Percentiles rank a stretch among this genome's conserved stretches.
phyloP scores from a whole-genome alignment of 2,113 vertebrate species.

The Formicarius rufipectus region DNA sequence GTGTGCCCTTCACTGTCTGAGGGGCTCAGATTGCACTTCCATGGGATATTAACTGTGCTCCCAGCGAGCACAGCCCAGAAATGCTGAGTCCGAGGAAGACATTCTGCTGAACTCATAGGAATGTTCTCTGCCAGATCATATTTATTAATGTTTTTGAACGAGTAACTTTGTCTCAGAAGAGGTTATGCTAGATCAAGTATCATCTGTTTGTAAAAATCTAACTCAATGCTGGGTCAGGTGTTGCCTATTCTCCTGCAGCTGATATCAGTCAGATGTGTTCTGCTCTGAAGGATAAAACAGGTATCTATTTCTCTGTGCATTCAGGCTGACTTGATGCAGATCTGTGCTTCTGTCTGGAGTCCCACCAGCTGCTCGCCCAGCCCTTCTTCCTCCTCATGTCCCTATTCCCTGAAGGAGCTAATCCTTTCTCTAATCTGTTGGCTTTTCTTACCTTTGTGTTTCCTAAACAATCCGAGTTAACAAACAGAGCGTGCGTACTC shows the following conservation, averaged over 20 bases:
- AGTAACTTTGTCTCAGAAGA: background rate
- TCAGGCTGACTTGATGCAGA: background rate
- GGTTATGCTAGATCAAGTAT: background rate
- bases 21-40: background rate
- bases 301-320: background rate
- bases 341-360: background rate
- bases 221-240: background rate
- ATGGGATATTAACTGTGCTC: background rate
- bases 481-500: background rate
- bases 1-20: background rate
- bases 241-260: background rate
- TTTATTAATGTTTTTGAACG: background rate
- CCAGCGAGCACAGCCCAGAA: background rate
- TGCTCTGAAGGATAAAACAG: background rate
- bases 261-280: background rate
- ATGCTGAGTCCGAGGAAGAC: background rate
- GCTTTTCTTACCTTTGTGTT: background rate
- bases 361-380: background rate
- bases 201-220: background rate
- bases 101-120: background rate
- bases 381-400: background rate
- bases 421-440: background rate
- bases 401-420: background rate
- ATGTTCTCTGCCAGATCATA: constrained; percentile 6
- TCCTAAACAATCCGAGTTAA: background rate